Conservation (phyloP, 2,888 invertebrate species). For the Andrena dorsata region DNA sequence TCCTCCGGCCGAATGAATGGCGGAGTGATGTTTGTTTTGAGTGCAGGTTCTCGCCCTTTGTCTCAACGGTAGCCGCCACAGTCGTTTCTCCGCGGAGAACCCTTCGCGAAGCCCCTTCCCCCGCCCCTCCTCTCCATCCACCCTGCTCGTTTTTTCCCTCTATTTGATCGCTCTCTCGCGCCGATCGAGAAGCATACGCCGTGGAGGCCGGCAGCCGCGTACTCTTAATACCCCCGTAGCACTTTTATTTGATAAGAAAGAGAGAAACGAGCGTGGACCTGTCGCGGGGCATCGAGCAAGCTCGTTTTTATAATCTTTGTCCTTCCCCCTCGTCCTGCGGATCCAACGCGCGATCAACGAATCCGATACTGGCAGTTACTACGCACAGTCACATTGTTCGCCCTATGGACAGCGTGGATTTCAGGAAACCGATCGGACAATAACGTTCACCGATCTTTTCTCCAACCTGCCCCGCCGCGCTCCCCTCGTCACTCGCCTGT, state of each 20-base stretch:
- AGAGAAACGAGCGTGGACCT: conserved; percentile 9
- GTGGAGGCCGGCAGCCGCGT: conserved; percentile 17
- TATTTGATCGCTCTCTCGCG: conserved; percentile 44
- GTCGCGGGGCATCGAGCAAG: background rate
- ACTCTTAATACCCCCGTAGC: conserved; percentile 19
- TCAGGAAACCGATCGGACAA: conserved; percentile 47
- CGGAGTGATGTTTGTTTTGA: conserved; percentile 83
- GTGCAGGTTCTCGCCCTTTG: conserved; percentile 82
- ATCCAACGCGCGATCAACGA: conserved; percentile 51
- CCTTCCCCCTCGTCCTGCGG: background rate
- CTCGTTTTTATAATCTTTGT: conserved; percentile 32
- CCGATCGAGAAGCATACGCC: conserved; percentile 52
- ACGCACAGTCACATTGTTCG: conserved; percentile 43
- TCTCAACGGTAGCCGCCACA: conserved; percentile 77
- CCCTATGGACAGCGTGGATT: conserved; percentile 28
- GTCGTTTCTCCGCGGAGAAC: conserved; percentile 54
- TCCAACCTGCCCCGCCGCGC: background rate
- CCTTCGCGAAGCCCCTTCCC: conserved; percentile 1
- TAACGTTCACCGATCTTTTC: conserved; percentile 10
- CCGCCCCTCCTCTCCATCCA: conserved; percentile 35
- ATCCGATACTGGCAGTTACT: conserved; percentile 51
- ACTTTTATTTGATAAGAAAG: conserved; percentile 49
- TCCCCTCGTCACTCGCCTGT: background rate
- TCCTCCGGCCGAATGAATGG: conserved; percentile 73
- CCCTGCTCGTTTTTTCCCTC: conserved; percentile 14